Percentiles rank a stretch among this genome's conserved stretches.
Conservation (phyloP, 2,888 invertebrate genomes). For the Leucophenga montana region DNA sequence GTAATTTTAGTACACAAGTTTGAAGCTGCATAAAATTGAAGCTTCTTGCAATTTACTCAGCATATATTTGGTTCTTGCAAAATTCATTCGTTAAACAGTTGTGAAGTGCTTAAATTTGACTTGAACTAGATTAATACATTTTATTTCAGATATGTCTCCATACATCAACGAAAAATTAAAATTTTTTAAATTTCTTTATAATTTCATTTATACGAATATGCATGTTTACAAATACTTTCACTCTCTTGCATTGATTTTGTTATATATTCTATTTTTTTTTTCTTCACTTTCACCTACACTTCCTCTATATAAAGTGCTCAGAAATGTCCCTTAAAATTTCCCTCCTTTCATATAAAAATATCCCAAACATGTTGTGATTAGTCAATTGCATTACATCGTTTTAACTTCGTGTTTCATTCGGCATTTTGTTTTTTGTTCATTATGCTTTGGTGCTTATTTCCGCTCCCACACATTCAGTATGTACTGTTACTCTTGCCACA, state of each 20-base stretch:
- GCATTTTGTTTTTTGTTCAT: neutral
- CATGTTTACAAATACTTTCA: neutral
- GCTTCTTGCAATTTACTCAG: no score
- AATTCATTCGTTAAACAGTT: no score
- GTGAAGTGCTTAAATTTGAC: no score
- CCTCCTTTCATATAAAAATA: neutral
- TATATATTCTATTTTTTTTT: neutral
- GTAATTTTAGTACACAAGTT: no score
- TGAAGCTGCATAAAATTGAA: no score
- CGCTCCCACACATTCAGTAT: neutral
- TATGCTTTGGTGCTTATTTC: neutral
- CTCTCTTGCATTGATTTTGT: conserved; percentile 16
- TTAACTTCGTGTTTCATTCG: neutral
- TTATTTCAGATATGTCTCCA: no score
- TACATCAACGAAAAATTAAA: no score
- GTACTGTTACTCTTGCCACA: neutral
- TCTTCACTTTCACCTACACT: conserved; percentile 2
- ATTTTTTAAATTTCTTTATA: no score
- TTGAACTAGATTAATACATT: no score
- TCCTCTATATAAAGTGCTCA: no score
- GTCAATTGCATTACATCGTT: neutral
- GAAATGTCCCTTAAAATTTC: neutral
- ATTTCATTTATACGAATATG: neutral
- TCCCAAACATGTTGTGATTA: neutral
- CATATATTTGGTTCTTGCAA: no score